Percentiles rank a stretch among this genome's conserved stretches.
phyloP scores from a whole-genome alignment of 2,888 invertebrate species.

The Nephrocerus scutellatus region DNA sequence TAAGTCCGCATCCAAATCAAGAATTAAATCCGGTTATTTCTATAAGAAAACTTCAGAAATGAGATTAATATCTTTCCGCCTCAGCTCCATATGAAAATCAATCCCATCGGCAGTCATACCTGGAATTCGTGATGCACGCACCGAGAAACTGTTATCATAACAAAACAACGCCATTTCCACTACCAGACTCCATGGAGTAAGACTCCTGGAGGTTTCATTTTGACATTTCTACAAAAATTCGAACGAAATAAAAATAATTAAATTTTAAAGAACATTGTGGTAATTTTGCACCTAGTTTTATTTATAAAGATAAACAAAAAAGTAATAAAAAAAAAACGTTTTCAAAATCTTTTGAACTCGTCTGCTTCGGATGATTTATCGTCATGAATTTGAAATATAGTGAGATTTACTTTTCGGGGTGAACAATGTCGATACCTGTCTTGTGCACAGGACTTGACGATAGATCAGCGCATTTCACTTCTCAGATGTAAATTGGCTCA shows the following conservation, averaged over 20 bases:
- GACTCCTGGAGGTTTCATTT: conserved; percentile 57
- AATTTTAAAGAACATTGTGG: too few species aligned
- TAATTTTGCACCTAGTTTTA: too few species aligned
- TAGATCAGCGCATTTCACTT: conserved; percentile 94
- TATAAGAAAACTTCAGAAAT: conserved; percentile 54
- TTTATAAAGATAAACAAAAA: too few species aligned
- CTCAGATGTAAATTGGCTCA: conserved; percentile 83
- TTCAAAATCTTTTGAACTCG: conserved; percentile 53
- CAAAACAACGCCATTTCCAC: conserved; percentile 68
- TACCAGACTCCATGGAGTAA: conserved; percentile 46
- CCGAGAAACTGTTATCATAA: conserved; percentile 85
- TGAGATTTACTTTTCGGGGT: conserved; percentile 87
- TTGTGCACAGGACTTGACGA: conserved; percentile 91
- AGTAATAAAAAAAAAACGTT: conserved; percentile 45
- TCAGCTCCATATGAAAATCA: conserved; percentile 82
- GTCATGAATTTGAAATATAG: conserved; percentile 77
- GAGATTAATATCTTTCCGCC: too few species aligned
- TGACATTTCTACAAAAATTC: conserved; percentile 53
- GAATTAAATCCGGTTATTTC: conserved; percentile 84
- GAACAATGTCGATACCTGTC: conserved; percentile 81
- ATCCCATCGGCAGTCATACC: conserved; percentile 73
- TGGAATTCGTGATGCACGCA: conserved; percentile 91
- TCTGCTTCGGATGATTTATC: conserved; percentile 93
- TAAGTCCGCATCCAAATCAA: conserved; percentile 68
- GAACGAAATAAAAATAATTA: conserved; percentile 28